Conservation (phyloP, 2,888 invertebrate genomes). For the Colostygia pectinataria region DNA sequence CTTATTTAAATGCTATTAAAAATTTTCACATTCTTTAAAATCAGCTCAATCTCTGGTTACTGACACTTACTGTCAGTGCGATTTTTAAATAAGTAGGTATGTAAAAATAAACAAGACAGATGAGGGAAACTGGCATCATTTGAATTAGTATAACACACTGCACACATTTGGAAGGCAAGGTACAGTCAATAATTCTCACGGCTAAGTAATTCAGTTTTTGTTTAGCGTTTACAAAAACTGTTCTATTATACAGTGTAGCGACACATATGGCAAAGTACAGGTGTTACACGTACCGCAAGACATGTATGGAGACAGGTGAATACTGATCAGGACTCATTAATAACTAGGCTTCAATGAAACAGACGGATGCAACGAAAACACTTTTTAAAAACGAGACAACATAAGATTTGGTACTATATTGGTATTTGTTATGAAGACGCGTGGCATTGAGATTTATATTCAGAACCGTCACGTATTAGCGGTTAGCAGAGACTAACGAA, state of each 20-base stretch:
- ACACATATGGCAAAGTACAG: slow-evolving; percentile 24
- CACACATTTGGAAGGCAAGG: slow-evolving; percentile 8
- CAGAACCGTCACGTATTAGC: slow-evolving; percentile 35
- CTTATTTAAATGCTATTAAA: too few species aligned
- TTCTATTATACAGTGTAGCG: background rate
- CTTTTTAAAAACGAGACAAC: slow-evolving; percentile 19
- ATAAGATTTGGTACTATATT: slow-evolving; percentile 15
- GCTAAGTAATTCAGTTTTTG: slow-evolving; percentile 19
- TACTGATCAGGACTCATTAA: slow-evolving; percentile 27
- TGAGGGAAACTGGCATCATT: too few species aligned
- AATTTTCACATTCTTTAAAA: too few species aligned
- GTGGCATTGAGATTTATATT: slow-evolving; percentile 34
- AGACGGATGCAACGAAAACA: slow-evolving; percentile 26
- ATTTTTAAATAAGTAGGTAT: too few species aligned
- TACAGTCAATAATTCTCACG: slow-evolving; percentile 14
- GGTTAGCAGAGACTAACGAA: slow-evolving; percentile 36
- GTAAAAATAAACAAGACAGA: too few species aligned
- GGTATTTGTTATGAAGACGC: slow-evolving; percentile 24
- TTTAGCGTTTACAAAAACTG: slow-evolving; percentile 1
- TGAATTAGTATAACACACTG: background rate
- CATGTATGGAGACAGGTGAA: slow-evolving; percentile 29
- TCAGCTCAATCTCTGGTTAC: too few species aligned
- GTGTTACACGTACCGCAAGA: slow-evolving; percentile 27
- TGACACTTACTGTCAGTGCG: too few species aligned
- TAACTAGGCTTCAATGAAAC: slow-evolving; percentile 31